A percentile compares a stretch with the other conserved stretches of the same genome.
These are phyloP conservation scores for Gobio occitaniae DNA, from an alignment of 2,797 vertebrate genomes.

Conservation along the genomic window DNA sequence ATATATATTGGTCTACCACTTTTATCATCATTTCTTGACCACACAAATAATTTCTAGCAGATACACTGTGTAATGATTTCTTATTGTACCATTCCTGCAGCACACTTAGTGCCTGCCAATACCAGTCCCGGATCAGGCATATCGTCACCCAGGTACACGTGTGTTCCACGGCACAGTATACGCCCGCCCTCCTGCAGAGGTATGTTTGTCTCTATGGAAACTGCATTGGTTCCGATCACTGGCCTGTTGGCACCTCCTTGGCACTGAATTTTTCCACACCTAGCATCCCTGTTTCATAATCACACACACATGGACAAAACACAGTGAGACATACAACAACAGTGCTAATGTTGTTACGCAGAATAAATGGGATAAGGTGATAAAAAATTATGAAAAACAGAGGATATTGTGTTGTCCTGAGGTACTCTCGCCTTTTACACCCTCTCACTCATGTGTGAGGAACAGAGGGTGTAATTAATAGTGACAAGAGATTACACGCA, in stretches of 20 bases:
- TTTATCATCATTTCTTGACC: neutral
- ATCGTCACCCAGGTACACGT: conserved; percentile 96
- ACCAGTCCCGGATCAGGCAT: conserved; percentile 97
- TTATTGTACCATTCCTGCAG: conserved; percentile 87
- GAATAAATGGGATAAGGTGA: conserved; percentile 9
- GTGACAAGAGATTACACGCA: conserved; percentile 39
- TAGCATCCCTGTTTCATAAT: conserved; percentile 86
- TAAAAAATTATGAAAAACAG: neutral
- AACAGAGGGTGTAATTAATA: conserved; percentile 36
- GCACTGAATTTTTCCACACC: conserved; percentile 99
- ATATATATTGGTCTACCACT: neutral
- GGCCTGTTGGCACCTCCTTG: conserved; percentile 97
- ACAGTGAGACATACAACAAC: conserved; percentile 20
- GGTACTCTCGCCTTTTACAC: conserved; percentile 14
- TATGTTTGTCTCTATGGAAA: conserved; percentile 99
- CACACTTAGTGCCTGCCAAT: conserved; percentile 94
- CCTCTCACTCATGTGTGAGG: conserved; percentile 2
- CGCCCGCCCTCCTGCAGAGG: conserved; percentile 91
- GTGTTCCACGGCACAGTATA: conserved; percentile 94
- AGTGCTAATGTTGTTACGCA: conserved; percentile 7
- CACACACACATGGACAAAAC: conserved; percentile 18
- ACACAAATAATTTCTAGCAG: neutral
- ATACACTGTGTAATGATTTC: neutral
- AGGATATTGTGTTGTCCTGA: conserved; percentile 4
- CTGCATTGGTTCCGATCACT: conserved; percentile 97